Evolutionary conservation across 1,140 invertebrate species (phyloP).

Genomic region (Ladona fulva): DNA sequence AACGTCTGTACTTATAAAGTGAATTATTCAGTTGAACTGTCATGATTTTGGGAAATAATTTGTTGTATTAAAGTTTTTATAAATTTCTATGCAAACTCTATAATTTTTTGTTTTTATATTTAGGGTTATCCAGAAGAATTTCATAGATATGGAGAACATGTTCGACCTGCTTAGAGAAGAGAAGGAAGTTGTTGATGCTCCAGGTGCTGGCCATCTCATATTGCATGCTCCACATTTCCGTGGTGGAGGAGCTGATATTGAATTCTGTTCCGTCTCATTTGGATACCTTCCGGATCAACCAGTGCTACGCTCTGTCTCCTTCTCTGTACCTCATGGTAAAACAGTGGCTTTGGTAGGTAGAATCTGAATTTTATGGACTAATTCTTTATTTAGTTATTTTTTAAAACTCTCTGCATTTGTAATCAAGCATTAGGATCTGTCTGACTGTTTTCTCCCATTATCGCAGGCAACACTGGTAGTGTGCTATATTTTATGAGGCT

Average conservation of each 20-base stretch:
- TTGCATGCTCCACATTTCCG: slow-evolving; percentile 37
- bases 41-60: too few relatives aligned
- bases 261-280: slow-evolving; percentile 85
- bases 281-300: slow-evolving; percentile 72
- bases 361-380: not conserved
- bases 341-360: slow-evolving; percentile 81
- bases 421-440: too few relatives aligned
- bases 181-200: slow-evolving; percentile 75
- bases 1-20: too few relatives aligned
- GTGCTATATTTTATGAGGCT: too few relatives aligned
- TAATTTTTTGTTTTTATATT: slow-evolving; percentile 28
- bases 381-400: slow-evolving; percentile 14
- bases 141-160: slow-evolving; percentile 99
- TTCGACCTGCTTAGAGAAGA: slow-evolving; percentile 84
- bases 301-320: slow-evolving; percentile 77
- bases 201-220: slow-evolving; percentile 60
- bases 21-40: too few relatives aligned
- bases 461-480: too few relatives aligned
- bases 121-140: slow-evolving; percentile 92
- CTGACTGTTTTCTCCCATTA: too few relatives aligned
- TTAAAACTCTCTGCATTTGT: not conserved
- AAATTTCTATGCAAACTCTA: too few relatives aligned
- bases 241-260: slow-evolving; percentile 56
- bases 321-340: slow-evolving; percentile 77
- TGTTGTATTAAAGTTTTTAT: too few relatives aligned